Evolutionary conservation across 2,797 vertebrate genomes (phyloP).

Genomic region (Rhincodon typus): DNA sequence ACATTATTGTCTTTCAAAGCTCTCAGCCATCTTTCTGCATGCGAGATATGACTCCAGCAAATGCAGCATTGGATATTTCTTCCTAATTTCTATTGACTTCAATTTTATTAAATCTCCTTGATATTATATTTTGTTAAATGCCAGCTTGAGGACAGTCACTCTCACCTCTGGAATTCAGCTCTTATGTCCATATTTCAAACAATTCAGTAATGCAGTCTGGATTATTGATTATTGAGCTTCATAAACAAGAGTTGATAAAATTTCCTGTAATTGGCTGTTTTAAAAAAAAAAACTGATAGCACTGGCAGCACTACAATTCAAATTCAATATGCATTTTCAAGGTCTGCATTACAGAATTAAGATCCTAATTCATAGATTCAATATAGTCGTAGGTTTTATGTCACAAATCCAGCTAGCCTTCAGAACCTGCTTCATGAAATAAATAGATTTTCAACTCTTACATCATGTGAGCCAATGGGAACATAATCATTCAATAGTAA

Average conservation of each 20-base stretch:
- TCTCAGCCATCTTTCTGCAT: too few species aligned
- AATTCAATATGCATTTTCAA: not conserved
- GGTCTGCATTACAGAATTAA: not conserved
- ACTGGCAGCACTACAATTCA: not conserved
- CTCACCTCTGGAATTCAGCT: too few species aligned
- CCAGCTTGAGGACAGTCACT: too few species aligned
- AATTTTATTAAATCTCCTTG: too few species aligned
- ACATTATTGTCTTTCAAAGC: too few species aligned
- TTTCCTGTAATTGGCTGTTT: not conserved
- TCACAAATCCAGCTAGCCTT: not conserved
- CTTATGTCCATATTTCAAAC: too few species aligned
- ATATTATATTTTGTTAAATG: too few species aligned
- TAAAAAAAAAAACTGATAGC: not conserved
- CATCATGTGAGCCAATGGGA: not conserved
- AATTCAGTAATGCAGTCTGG: too few species aligned
- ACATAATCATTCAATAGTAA: not conserved
- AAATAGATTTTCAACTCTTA: not conserved
- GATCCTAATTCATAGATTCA: slow-evolving; percentile 10
- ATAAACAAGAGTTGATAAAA: slow-evolving; percentile 3
- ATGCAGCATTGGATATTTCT: too few species aligned
- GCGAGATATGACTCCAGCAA: too few species aligned
- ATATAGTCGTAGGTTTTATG: not conserved
- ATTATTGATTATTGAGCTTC: slow-evolving; percentile 9
- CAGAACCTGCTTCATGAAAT: not conserved
- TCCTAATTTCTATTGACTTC: too few species aligned